A percentile compares a stretch with the other conserved stretches of the same genome.
Conservation (phyloP, 2,888 invertebrate species). For the Ctena decussata region DNA sequence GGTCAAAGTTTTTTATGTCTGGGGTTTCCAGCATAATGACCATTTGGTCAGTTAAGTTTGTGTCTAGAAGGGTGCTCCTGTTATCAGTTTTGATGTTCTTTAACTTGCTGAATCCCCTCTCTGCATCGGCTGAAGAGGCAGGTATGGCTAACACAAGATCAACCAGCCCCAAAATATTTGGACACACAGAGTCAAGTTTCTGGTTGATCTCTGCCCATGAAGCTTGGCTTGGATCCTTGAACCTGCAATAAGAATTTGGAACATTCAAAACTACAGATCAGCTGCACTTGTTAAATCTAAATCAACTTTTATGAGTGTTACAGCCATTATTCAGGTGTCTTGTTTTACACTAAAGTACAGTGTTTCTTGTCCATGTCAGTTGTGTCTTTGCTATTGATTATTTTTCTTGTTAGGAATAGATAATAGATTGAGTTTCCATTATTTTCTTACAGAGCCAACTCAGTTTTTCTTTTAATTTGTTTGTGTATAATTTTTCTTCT, state of each 20-base stretch:
- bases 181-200: neutral
- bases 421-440: no score
- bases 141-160: constrained; percentile 24
- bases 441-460: no score
- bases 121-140: constrained; percentile 36
- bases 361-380: no score
- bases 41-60: neutral
- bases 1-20: neutral
- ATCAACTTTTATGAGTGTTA: no score
- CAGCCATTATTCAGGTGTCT: no score
- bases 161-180: neutral
- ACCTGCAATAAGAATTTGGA: neutral
- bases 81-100: neutral
- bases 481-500: no score
- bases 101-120: constrained; percentile 8
- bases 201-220: constrained; percentile 3
- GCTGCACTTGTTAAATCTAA: no score
- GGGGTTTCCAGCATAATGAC: neutral
- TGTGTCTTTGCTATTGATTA: no score
- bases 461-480: no score
- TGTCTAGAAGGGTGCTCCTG: neutral
- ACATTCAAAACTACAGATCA: no score
- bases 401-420: no score
- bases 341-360: no score
- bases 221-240: neutral